These are phyloP conservation scores for Athalia circularis DNA, from an alignment of 2,888 invertebrate species.

Conservation along the genomic window DNA sequence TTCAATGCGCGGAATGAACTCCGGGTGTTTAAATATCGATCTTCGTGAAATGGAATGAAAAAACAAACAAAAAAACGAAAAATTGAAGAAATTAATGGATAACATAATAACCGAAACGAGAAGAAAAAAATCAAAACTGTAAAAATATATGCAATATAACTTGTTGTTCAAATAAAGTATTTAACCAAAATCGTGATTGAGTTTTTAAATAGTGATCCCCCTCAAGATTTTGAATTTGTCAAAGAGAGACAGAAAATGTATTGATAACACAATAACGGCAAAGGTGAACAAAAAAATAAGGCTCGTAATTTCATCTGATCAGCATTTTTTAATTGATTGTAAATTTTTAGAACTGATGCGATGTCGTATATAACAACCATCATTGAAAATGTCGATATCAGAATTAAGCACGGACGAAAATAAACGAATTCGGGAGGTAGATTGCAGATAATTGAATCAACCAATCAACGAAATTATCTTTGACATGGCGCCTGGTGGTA, in stretches of 20 bases:
- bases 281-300: no score
- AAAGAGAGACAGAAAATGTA: no score
- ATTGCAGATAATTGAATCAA: not conserved
- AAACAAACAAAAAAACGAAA: constrained; percentile 11
- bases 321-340: no score
- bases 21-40: not conserved
- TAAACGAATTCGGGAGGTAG: not conserved
- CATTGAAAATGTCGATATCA: not conserved
- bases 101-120: not conserved
- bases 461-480: constrained; percentile 23
- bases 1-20: no score
- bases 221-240: no score
- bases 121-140: constrained; percentile 3
- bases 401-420: not conserved
- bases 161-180: constrained; percentile 5
- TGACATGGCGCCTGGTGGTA: not conserved
- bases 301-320: no score
- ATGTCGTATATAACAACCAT: no score
- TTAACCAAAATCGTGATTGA: not conserved
- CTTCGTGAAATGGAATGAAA: not conserved
- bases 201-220: no score
- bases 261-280: no score
- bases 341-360: no score
- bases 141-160: not conserved
- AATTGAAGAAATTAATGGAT: constrained; percentile 26